A percentile compares a stretch with the other conserved stretches of the same genome.
Evolutionary conservation across 1,140 invertebrate genomes (phyloP).

Genomic region (Drosophila aff.): DNA sequence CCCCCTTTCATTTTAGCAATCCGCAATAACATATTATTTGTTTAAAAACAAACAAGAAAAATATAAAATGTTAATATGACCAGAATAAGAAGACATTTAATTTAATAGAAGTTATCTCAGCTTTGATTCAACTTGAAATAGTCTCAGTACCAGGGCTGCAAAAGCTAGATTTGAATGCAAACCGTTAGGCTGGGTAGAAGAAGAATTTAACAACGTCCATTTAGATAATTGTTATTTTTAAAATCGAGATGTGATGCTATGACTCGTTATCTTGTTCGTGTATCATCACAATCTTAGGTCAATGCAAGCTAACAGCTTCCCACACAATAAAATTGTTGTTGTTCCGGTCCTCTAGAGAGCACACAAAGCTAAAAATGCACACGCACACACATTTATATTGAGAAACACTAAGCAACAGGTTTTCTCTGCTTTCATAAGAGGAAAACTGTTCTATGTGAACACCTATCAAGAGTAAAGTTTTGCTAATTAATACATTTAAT

Average conservation of each 20-base stretch:
- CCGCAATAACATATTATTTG: background rate
- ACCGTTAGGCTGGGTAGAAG: background rate
- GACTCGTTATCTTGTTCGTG: conserved; percentile 4
- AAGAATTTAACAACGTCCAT: background rate
- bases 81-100: background rate
- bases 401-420: conserved; percentile 16
- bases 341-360: background rate
- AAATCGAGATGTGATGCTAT: background rate
- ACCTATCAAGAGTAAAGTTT: too few species aligned
- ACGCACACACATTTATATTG: background rate
- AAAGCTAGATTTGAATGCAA: background rate
- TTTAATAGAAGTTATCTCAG: background rate
- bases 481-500: too few species aligned
- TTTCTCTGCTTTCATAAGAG: too few species aligned
- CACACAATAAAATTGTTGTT: conserved; percentile 8
- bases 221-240: conserved; percentile 4
- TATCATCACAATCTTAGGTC: conserved; percentile 2
- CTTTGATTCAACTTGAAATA: background rate
- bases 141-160: background rate
- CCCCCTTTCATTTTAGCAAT: too few species aligned
- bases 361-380: background rate
- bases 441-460: too few species aligned
- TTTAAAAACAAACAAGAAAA: background rate
- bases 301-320: conserved; percentile 4
- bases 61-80: background rate